A percentile compares a stretch with the other conserved stretches of the same genome.
Conservation (phyloP, 2,797 vertebrate species). For the Chromis chromis region DNA sequence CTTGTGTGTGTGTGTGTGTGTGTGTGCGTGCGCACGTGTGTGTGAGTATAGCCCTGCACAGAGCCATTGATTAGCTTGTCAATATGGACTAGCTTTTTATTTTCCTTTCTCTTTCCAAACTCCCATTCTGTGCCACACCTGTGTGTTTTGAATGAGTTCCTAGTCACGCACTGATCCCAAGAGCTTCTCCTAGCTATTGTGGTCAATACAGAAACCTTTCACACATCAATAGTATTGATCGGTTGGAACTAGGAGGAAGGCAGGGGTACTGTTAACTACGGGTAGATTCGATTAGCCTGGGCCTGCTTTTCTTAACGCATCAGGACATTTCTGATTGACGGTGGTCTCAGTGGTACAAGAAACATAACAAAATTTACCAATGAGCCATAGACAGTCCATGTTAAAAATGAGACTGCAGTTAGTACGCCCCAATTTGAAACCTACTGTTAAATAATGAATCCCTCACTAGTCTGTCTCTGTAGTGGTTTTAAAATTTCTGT, state of each 20-base stretch:
- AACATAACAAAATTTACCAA: slow-evolving; percentile 41
- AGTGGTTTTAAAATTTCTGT: slow-evolving; percentile 39
- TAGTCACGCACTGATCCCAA: slow-evolving; percentile 75
- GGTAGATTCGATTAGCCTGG: slow-evolving; percentile 80
- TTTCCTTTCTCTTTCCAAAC: slow-evolving; percentile 72
- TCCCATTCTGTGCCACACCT: slow-evolving; percentile 78
- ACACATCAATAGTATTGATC: slow-evolving; percentile 82
- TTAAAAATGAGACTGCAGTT: slow-evolving; percentile 39
- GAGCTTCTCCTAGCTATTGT: slow-evolving; percentile 74
- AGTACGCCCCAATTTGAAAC: slow-evolving; percentile 34
- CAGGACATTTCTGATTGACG: slow-evolving; percentile 78
- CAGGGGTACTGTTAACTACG: slow-evolving; percentile 78
- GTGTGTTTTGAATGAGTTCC: slow-evolving; percentile 78
- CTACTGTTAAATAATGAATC: slow-evolving; percentile 37
- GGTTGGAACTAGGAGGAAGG: slow-evolving; percentile 68
- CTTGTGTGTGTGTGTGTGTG: slow-evolving; percentile 23
- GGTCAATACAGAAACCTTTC: slow-evolving; percentile 85
- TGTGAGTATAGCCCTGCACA: slow-evolving; percentile 67
- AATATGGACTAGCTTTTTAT: slow-evolving; percentile 75
- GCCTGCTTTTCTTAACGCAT: slow-evolving; percentile 81
- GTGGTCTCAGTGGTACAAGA: slow-evolving; percentile 66
- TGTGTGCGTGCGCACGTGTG: slow-evolving; percentile 46
- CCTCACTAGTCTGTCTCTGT: slow-evolving; percentile 19
- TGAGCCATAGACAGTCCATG: slow-evolving; percentile 22
- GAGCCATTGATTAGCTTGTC: slow-evolving; percentile 78